phyloP scores from a whole-genome alignment of 1,140 invertebrate species.

The Lepidurus couesii region DNA sequence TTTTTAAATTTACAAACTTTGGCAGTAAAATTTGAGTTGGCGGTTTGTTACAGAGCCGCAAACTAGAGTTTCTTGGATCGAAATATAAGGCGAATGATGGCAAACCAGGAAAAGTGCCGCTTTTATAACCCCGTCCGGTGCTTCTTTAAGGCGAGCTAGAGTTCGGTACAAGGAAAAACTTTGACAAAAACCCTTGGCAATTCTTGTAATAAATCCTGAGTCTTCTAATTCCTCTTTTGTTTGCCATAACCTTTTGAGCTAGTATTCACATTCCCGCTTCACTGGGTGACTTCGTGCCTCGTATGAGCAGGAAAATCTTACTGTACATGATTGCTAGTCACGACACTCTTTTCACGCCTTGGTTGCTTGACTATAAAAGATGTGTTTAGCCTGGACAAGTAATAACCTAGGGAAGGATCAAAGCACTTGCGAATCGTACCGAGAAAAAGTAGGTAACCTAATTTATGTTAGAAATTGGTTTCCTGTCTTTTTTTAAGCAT shows the following conservation, averaged over 20 bases:
- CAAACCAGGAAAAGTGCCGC: background rate
- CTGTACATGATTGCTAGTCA: background rate
- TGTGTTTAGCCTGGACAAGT: no score
- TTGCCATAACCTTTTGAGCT: background rate
- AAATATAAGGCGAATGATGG: slow-evolving; percentile 6
- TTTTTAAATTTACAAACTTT: background rate
- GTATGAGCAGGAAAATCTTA: background rate
- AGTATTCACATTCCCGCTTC: background rate
- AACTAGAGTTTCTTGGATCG: background rate
- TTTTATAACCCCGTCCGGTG: background rate
- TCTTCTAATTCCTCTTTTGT: background rate
- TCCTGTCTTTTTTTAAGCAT: no score
- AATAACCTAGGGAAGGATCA: no score
- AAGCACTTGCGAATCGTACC: no score
- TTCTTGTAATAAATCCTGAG: background rate
- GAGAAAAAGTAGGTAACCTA: no score
- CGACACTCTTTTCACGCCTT: slow-evolving; percentile 1
- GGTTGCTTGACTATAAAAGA: no score
- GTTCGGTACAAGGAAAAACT: slow-evolving; percentile 6
- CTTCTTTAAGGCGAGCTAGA: background rate
- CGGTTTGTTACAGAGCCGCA: background rate
- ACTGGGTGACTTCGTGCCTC: background rate
- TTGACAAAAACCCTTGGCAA: slow-evolving; percentile 1
- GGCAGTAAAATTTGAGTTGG: background rate
- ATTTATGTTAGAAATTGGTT: no score